A percentile compares a stretch with the other conserved stretches of the same genome.
Conservation (phyloP, 2,888 invertebrate genomes). For the Helleia helle region DNA sequence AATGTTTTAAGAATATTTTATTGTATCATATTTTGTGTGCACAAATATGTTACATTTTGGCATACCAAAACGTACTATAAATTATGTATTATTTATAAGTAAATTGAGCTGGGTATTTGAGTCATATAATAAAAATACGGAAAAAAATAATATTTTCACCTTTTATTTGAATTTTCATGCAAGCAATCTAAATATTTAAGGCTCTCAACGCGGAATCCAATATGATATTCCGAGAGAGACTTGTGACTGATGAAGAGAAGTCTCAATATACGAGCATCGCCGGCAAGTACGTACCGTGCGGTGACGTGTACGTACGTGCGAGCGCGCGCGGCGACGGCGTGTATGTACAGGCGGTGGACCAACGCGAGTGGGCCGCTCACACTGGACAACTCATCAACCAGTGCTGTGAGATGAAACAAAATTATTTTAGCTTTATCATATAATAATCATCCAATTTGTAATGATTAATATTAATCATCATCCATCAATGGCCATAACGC, state of each 20-base stretch:
- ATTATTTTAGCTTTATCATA: too few species aligned
- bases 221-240: constrained; percentile 82
- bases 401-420: constrained; percentile 73
- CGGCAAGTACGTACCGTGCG: constrained; percentile 51
- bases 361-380: constrained; percentile 76
- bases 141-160: too few species aligned
- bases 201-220: constrained; percentile 83
- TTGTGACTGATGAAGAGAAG: constrained; percentile 78
- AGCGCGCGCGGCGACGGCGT: constrained; percentile 47
- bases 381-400: constrained; percentile 77
- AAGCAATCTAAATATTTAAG: constrained; percentile 51
- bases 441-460: too few species aligned
- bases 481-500: too few species aligned
- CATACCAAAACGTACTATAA: too few species aligned
- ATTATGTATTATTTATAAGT: too few species aligned
- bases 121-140: background rate
- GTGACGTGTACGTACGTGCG: constrained; percentile 33
- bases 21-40: too few species aligned
- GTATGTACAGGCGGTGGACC: constrained; percentile 51
- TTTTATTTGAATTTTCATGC: too few species aligned
- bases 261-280: constrained; percentile 78
- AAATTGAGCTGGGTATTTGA: too few species aligned
- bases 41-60: too few species aligned
- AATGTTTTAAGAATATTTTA: too few species aligned
- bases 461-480: too few species aligned